Evolutionary conservation across 1,140 invertebrate species (phyloP).

Genomic region (Drosophila albomicans): DNA sequence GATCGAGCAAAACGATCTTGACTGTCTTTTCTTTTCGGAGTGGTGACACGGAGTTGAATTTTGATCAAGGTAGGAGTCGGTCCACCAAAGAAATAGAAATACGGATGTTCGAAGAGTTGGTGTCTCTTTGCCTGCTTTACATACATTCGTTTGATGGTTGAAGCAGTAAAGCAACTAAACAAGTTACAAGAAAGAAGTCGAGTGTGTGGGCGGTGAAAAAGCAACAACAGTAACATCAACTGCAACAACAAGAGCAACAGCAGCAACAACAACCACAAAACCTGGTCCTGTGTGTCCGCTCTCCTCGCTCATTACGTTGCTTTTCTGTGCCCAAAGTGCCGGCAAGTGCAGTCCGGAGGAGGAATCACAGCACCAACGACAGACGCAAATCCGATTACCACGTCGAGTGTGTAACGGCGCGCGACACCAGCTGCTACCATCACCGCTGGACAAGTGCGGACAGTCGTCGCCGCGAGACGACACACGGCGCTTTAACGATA

Average conservation of each 20-base stretch:
- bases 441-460: no score
- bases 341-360: slow-evolving; percentile 61
- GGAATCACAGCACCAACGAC: slow-evolving; percentile 17
- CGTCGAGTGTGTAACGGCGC: no score
- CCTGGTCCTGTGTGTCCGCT: slow-evolving; percentile 76
- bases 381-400: no score
- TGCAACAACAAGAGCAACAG: slow-evolving; percentile 41
- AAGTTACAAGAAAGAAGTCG: slow-evolving; percentile 67
- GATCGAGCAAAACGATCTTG: no score
- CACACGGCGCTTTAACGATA: no score
- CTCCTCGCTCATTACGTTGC: slow-evolving; percentile 78
- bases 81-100: no score
- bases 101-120: background rate
- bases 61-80: no score
- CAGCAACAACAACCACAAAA: slow-evolving; percentile 43
- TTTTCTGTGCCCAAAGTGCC: slow-evolving; percentile 60
- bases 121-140: slow-evolving; percentile 36
- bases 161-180: slow-evolving; percentile 53
- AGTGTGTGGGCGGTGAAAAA: slow-evolving; percentile 45
- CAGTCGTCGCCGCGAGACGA: no score
- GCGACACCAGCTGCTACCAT: no score
- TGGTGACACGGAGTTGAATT: no score
- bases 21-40: no score
- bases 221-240: slow-evolving; percentile 37
- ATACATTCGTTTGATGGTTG: slow-evolving; percentile 39